Base-by-base conservation (phyloP, 2,113 vertebrate genomes). In the Apistogramma diplotaenia region DNA sequence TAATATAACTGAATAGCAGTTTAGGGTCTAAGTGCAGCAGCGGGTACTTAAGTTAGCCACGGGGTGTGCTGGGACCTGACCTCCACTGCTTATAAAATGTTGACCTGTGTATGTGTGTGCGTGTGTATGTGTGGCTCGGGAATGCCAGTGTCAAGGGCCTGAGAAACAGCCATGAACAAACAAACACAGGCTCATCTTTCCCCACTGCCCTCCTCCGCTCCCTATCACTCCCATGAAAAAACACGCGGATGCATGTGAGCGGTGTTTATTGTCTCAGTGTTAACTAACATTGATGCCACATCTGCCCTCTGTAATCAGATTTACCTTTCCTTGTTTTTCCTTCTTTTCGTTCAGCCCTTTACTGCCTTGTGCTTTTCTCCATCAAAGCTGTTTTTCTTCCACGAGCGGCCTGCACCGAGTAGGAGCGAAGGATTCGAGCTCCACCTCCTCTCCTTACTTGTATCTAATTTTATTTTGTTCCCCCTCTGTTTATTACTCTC, bases 141-240 rank as follows among this genome's bases (percentile, higher is more conserved):
- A 92, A 92, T 93, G 89, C 93, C 91, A 89, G 92, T 93, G 92
- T 93, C 91, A 89, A 92, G 92, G 94, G 91, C 94, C 94, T 93
- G 93, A 94, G 94, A 95, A 95, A 95, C 93, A 93, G 93, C 89
- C 93, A 89, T 91, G 91, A 77, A 87, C 95, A 95, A 95, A 95
- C 93, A 96, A 96, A 96, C 95, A 95, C 80, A 78, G 92, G 94
- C 94, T 96, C 93, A 75, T 91, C 95, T 96, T 96, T 95, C 94
- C 91, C 90, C 81, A 84, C 90, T 89, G 87, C 86, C 85, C 89
- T 87, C 86, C 85, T 90, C 82, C 82, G 82, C 85, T 91, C 89
- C 87, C 89, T 88, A 92, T 93, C 89, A 85, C 82, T 87, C 91
- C 83, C 84, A 91, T 60, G 78, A 78, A 88, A 83, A 86, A 77